phyloP scores from a whole-genome alignment of 2,113 vertebrate species.

The Candoia aspera region DNA sequence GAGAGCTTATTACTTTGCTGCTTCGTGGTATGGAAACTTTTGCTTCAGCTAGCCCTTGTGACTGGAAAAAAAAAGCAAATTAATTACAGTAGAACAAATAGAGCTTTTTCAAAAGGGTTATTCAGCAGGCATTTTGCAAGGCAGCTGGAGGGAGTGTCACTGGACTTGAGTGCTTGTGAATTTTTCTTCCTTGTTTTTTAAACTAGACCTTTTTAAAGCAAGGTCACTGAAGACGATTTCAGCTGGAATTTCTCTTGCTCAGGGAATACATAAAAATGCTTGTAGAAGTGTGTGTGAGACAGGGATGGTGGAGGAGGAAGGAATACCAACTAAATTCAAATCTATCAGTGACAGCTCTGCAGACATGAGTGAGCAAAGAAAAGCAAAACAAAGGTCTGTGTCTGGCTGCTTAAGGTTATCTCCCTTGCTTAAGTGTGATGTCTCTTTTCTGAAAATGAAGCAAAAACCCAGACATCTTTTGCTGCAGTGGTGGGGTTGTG shows the following conservation, averaged over 20 bases:
- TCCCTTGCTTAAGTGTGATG: not conserved
- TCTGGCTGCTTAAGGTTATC: not conserved
- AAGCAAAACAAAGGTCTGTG: not conserved
- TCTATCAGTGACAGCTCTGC: not conserved
- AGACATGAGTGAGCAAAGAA: not conserved
- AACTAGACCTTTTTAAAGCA: not conserved
- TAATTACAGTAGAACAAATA: conserved; percentile 46
- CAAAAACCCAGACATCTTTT: not conserved
- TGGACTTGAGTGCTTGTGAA: not conserved
- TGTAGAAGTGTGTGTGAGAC: not conserved
- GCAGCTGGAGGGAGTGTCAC: not conserved
- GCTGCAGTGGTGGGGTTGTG: not conserved
- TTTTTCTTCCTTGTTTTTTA: not conserved
- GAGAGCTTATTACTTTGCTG: conserved; percentile 29
- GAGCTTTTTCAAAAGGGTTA: conserved; percentile 33
- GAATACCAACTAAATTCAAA: not conserved
- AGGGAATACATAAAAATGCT: not conserved
- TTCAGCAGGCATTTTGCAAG: conserved; percentile 47
- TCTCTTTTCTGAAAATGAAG: not conserved
- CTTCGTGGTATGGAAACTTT: conserved; percentile 64
- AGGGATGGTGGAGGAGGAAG: not conserved
- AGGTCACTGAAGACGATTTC: not conserved
- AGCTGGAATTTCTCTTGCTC: not conserved
- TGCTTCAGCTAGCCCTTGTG: conserved; percentile 65
- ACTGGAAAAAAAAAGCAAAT: conserved; percentile 60